These are phyloP conservation scores for Poeciliopsis turneri DNA, from an alignment of 2,797 vertebrate genomes.

Conservation along the genomic window DNA sequence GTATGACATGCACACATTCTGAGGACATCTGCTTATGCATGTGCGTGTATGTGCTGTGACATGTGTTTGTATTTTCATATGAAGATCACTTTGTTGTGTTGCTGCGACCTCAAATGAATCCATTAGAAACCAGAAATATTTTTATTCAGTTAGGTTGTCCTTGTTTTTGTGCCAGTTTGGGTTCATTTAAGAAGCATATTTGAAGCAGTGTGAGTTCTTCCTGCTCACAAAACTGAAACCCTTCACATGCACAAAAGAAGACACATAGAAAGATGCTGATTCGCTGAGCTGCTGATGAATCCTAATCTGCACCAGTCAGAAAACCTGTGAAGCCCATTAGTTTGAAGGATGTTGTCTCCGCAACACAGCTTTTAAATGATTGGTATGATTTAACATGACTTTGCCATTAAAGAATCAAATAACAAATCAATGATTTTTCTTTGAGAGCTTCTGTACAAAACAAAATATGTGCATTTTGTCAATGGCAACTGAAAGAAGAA, in stretches of 20 bases:
- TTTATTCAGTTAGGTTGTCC: not conserved
- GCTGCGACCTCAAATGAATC: not conserved
- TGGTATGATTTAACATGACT: not conserved
- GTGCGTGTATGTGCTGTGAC: slow-evolving; percentile 18
- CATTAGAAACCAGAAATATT: not conserved
- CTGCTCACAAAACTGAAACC: not conserved
- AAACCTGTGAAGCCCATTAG: slow-evolving; percentile 11
- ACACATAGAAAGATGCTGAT: slow-evolving; percentile 16
- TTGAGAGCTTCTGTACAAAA: not conserved
- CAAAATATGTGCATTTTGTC: not conserved
- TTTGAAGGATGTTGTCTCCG: slow-evolving; percentile 19
- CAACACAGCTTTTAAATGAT: not conserved
- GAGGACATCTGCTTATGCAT: slow-evolving; percentile 24
- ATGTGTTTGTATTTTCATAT: not conserved
- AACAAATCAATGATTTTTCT: not conserved
- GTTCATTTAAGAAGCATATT: not conserved
- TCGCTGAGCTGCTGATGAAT: slow-evolving; percentile 9
- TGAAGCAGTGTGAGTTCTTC: not conserved
- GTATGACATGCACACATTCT: slow-evolving; percentile 16
- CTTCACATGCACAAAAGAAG: not conserved
- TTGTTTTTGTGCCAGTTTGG: not conserved
- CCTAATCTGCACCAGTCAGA: slow-evolving; percentile 23
- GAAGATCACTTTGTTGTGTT: not conserved
- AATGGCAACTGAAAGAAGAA: not conserved
- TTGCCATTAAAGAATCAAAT: not conserved